Evolutionary conservation across 2,113 vertebrate genomes (phyloP), one percentile per base, ranked within the genome.

Genomic region (Phalacrocorax brasilianus): DNA sequence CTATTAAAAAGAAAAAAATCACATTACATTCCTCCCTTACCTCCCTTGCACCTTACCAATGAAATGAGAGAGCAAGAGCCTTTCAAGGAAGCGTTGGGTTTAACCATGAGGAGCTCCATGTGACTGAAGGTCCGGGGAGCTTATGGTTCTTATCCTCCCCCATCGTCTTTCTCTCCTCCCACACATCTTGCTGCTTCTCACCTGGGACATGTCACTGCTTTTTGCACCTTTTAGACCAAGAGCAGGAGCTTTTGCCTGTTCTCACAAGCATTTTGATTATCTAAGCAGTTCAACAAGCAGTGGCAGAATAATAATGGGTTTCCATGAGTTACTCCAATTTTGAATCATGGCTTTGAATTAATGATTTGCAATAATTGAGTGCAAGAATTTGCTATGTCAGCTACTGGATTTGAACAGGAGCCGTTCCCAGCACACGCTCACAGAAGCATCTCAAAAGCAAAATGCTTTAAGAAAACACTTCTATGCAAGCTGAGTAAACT

Each of bases 181-280:
- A 78, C 65, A 59, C 5, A 10, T 63, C 26, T 72, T 86, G 18
- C 32, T 83, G 42, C 50, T 77, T 85, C 61, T 94, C 1, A 0
- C 47, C 4, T 88, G 62, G 66, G 27, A 44, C 6, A 0, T 77
- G 59, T 73, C 82, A 67, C n/a, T 45, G 27, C 18, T 87, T 50
- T 68, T 88, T 78, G 35, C 30, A 38, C 19, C 19, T 91, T 79
- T 75, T 56, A 50, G 44, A 87, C 33, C 40, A 49, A 94, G 38
- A 71, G 20, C 10, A 52, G 73, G 35, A 44, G 17, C 19, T 89
- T 94, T 52, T 56, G 30, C 65, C 19, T 90, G 63, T 93, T 91
- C 59, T 83, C 71, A 44, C 55, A 93, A 86, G 72, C 22, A 35
- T 96, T 95, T 91, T 85, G 63, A 84, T 95, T 90, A 52, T 66